Percentiles rank a stretch among this genome's conserved stretches.
Evolutionary conservation across 2,888 invertebrate species (phyloP).

Genomic region (Cataglyphis cursor): DNA sequence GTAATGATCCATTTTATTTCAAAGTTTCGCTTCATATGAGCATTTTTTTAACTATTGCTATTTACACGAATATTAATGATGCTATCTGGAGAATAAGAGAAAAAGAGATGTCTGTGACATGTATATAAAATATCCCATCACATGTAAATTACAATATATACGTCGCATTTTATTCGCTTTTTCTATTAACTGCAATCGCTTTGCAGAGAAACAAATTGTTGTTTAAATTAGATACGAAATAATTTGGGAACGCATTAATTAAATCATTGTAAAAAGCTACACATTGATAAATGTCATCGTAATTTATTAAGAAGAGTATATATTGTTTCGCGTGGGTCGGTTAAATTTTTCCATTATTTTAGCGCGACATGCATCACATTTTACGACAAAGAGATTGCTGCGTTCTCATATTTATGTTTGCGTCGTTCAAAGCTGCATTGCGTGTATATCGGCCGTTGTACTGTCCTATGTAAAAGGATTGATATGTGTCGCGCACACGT

Average conservation of each 20-base stretch:
- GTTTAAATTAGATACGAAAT: background rate
- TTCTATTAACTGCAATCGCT: background rate
- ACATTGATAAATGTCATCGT: background rate
- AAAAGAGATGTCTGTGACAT: background rate
- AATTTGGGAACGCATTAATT: background rate
- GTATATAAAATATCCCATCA: slow-evolving; percentile 3
- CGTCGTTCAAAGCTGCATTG: slow-evolving; percentile 17
- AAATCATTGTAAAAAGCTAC: background rate
- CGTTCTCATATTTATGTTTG: slow-evolving; percentile 1
- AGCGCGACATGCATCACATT: background rate
- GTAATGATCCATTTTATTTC: background rate
- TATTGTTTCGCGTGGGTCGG: background rate
- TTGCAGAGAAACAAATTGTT: background rate
- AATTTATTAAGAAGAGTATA: background rate
- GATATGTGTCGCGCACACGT: slow-evolving; percentile 22
- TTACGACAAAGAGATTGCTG: slow-evolving; percentile 8
- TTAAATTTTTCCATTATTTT: slow-evolving; percentile 11
- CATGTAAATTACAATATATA: background rate
- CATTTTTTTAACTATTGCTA: background rate
- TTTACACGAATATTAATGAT: background rate
- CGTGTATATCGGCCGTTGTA: slow-evolving; percentile 23
- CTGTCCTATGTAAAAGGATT: slow-evolving; percentile 9
- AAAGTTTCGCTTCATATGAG: background rate
- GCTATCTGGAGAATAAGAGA: background rate
- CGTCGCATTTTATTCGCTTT: background rate